A percentile compares a stretch with the other conserved stretches of the same genome.
Evolutionary conservation across 2,888 invertebrate species (phyloP).

Genomic region (Orchestes rusci): DNA sequence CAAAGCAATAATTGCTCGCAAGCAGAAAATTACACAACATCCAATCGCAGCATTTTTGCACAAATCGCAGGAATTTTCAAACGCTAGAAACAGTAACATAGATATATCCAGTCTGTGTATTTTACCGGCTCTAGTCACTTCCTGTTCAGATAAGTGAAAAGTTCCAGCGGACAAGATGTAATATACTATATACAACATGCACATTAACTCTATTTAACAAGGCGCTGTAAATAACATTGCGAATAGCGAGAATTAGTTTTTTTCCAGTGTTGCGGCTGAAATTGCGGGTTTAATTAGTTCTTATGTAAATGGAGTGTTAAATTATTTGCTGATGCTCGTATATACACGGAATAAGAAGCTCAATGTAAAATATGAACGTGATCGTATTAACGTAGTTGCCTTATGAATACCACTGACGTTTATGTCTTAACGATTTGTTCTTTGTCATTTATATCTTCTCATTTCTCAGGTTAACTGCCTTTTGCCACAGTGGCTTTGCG

Average conservation of each 20-base stretch:
- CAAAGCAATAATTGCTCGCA: not conserved
- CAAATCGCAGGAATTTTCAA: slow-evolving; percentile 20
- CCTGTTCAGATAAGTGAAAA: slow-evolving; percentile 36
- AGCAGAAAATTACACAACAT: slow-evolving; percentile 3
- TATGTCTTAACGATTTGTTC: slow-evolving; percentile 7
- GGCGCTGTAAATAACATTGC: slow-evolving; percentile 22
- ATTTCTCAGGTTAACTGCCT: too few species aligned
- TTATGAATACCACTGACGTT: slow-evolving; percentile 6
- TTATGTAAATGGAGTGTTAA: slow-evolving; percentile 22
- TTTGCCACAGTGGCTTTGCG: too few species aligned
- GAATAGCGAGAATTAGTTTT: slow-evolving; percentile 16
- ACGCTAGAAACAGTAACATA: slow-evolving; percentile 33
- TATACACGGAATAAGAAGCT: slow-evolving; percentile 6
- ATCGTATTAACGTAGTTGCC: slow-evolving; percentile 6
- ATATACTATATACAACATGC: slow-evolving; percentile 27
- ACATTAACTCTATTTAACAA: slow-evolving; percentile 26
- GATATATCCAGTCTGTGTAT: slow-evolving; percentile 29
- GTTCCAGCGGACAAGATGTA: slow-evolving; percentile 29
- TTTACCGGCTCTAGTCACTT: slow-evolving; percentile 27
- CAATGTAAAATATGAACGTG: slow-evolving; percentile 10
- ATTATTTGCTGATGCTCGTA: slow-evolving; percentile 19
- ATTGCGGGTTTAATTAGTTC: slow-evolving; percentile 23
- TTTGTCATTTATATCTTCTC: not conserved
- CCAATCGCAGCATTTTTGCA: slow-evolving; percentile 9
- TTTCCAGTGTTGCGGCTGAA: slow-evolving; percentile 9